phyloP scores from a whole-genome alignment of 1,140 invertebrate genomes.

The Paraescarpia echinospica region DNA sequence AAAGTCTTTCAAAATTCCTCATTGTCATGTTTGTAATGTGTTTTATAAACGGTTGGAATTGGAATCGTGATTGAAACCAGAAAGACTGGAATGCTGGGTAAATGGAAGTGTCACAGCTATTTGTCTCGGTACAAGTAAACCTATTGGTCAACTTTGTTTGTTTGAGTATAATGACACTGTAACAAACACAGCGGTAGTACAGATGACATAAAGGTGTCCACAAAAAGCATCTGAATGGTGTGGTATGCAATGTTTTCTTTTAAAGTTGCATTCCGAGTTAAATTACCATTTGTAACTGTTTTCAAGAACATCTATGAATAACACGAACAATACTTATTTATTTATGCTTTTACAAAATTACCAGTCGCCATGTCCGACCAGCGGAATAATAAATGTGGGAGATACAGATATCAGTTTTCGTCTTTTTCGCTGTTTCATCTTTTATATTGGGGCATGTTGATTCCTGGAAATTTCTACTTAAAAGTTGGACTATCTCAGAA shows the following conservation, averaged over 20 bases:
- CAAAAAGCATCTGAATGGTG: not conserved
- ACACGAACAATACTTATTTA: no score
- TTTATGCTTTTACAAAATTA: no score
- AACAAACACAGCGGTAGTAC: not conserved
- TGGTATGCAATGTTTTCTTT: not conserved
- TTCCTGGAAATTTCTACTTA: no score
- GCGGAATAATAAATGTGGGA: no score
- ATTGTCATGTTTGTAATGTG: not conserved
- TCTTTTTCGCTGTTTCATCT: no score
- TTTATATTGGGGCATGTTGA: no score
- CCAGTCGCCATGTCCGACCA: no score
- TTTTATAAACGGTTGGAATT: not conserved
- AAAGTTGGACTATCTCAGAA: no score
- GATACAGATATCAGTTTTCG: no score
- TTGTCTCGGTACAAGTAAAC: not conserved
- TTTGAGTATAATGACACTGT: not conserved
- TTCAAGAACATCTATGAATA: no score
- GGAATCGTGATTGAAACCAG: not conserved
- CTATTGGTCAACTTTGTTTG: not conserved
- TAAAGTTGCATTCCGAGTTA: no score
- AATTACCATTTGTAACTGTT: no score
- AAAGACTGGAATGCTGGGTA: not conserved
- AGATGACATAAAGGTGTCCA: not conserved
- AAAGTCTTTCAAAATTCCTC: not conserved
- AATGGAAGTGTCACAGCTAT: not conserved